Evolutionary conservation across 2,797 vertebrate genomes (phyloP), one percentile per base, ranked within the genome.

Genomic region (Antrozous pallidus): DNA sequence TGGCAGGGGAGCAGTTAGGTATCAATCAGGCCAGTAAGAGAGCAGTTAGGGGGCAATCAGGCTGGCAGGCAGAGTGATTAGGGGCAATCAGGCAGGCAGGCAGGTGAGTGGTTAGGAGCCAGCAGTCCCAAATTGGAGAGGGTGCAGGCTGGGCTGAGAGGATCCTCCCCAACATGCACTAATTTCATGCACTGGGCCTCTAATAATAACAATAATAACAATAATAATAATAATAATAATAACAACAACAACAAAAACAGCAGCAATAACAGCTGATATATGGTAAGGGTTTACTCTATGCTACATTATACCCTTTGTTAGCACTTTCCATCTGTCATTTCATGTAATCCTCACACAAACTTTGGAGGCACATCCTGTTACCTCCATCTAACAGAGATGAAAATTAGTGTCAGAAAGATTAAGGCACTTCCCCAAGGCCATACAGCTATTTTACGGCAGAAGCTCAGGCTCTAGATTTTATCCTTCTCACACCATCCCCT

Each of bases 161-260:
- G 56, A 28, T 5, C 5, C 26, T 11, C 12, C 26, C 9, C 12
- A 5, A 5, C 1, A 13, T 31, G 58, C 58, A 61, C 0, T 1
- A 61, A 61, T 61, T 61, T 31, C 5, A 14, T 61, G 58, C 58
- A 61, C 28, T 14, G 12, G 58, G 58, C 58, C 58, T 31, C 28
- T 61, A 54, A 54, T 8, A 51, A 51, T 22, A 54, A 22, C 20
- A 51, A 51, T 51, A 51, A 51, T 8, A 51, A 51, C 38, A 49
- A 31, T 28, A 38, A 33, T 40, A 33, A 49, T 38, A 33, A 82
- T 33, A 13, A 51, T 31, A 31, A n/a, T 3, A 17, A 81, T 61
- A 49, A 91, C 18, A 75, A 26, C 47, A 40, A 51, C 36, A 31
- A n/a, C 4, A 17, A 81, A 79, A 49, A 91, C 18, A 75, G 33